These are phyloP conservation scores for Chloromyia formosa DNA, from an alignment of 2,888 invertebrate genomes.

Conservation along the genomic window DNA sequence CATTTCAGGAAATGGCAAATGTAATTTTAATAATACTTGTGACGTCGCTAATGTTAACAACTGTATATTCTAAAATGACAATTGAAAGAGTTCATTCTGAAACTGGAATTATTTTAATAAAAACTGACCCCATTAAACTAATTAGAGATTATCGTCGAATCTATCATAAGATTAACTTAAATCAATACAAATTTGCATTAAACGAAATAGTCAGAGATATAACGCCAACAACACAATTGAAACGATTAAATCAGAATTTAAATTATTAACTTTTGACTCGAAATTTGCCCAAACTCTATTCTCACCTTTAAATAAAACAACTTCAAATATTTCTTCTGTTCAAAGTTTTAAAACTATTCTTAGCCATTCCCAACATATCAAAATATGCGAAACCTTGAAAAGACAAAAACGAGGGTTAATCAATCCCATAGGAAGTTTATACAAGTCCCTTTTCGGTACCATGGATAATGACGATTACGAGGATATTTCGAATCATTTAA, in stretches of 20 bases:
- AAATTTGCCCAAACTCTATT: no score
- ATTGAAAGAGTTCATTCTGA: neutral
- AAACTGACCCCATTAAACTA: neutral
- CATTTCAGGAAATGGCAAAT: no score
- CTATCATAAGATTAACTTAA: conserved; percentile 2
- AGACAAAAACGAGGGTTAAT: conserved; percentile 6
- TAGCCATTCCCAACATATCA: neutral
- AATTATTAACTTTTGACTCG: neutral
- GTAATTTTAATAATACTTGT: no score
- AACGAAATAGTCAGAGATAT: neutral
- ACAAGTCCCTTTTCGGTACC: conserved; percentile 13
- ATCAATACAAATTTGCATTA: neutral
- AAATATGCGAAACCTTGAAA: neutral
- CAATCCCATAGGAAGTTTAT: conserved; percentile 7
- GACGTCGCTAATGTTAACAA: no score
- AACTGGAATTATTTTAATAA: conserved; percentile 7
- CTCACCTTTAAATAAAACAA: no score
- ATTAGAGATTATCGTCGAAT: neutral
- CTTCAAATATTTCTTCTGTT: no score
- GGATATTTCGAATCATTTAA: conserved; percentile 4
- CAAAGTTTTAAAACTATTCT: no score
- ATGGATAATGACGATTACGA: conserved; percentile 27
- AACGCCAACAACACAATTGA: neutral
- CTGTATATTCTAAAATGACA: no score
- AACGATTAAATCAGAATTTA: no score